A percentile compares a stretch with the other conserved stretches of the same genome.
These are phyloP conservation scores for Tetrao urogallus DNA, from an alignment of 2,113 vertebrate genomes.

Conservation along the genomic window DNA sequence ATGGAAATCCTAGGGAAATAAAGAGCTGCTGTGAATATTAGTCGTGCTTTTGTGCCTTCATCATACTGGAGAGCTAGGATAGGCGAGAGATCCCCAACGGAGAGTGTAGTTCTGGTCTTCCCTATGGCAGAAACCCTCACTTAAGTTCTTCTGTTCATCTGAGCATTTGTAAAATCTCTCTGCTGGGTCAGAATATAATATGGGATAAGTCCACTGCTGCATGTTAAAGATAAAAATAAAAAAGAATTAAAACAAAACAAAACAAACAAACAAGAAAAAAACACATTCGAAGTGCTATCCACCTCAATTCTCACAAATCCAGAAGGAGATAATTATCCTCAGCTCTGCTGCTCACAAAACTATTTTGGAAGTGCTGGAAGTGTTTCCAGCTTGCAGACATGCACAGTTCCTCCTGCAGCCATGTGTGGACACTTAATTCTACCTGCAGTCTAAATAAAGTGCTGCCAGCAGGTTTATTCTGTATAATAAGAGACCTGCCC, in stretches of 20 bases:
- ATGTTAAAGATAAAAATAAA: background rate
- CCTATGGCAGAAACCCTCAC: background rate
- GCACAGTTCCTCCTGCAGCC: background rate
- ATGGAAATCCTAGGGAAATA: background rate
- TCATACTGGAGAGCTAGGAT: background rate
- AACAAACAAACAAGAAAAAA: no score
- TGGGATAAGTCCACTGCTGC: background rate
- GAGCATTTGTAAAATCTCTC: background rate
- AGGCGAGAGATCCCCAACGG: background rate
- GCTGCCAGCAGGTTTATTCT: background rate
- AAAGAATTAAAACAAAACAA: no score
- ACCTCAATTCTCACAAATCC: background rate
- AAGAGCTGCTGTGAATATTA: background rate
- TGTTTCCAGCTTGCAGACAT: background rate
- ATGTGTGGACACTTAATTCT: background rate
- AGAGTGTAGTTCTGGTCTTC: rapidly evolving
- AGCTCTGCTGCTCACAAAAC: background rate
- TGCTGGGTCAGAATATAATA: background rate
- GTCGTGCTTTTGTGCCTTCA: rapidly evolving
- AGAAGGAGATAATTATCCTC: background rate
- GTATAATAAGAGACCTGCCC: background rate
- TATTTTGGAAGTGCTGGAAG: background rate
- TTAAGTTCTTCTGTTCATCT: background rate
- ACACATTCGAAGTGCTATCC: no score
- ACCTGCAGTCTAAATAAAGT: background rate